Conservation (phyloP, 2,797 vertebrate genomes). For the Coregonus suidteri region DNA sequence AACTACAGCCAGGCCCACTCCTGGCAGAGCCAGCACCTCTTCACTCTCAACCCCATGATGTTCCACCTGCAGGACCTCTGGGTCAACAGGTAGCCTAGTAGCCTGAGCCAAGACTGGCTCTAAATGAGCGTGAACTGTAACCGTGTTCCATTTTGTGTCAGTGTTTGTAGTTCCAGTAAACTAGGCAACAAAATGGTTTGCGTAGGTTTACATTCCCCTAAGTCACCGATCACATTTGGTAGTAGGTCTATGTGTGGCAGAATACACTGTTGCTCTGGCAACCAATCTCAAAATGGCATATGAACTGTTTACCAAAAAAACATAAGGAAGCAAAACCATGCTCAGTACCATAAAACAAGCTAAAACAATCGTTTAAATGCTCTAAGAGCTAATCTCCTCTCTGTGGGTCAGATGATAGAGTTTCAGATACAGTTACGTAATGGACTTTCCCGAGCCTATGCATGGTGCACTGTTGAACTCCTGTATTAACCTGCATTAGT, state of each 20-base stretch:
- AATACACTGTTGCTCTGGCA: too few relatives aligned
- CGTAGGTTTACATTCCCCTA: too few relatives aligned
- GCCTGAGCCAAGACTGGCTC: not conserved
- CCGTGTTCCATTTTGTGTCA: not conserved
- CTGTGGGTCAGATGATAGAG: not conserved
- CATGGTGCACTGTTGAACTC: not conserved
- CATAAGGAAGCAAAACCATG: too few relatives aligned
- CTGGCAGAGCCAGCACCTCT: slow-evolving; percentile 83
- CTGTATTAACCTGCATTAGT: not conserved
- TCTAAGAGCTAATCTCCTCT: not conserved
- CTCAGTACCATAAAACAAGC: too few relatives aligned
- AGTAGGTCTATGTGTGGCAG: too few relatives aligned
- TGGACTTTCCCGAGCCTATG: not conserved
- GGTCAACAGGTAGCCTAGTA: slow-evolving; percentile 76
- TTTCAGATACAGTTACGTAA: not conserved
- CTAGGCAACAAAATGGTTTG: too few relatives aligned
- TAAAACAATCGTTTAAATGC: too few relatives aligned
- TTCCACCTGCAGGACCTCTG: slow-evolving; percentile 81
- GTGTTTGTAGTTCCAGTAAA: too few relatives aligned
- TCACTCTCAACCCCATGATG: slow-evolving; percentile 80
- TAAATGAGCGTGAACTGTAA: not conserved
- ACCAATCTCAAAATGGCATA: too few relatives aligned
- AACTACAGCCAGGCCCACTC: slow-evolving; percentile 64
- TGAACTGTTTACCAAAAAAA: too few relatives aligned
- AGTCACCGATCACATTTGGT: too few relatives aligned